Conservation (phyloP, 2,113 vertebrate genomes). For the Leucosticte australis region DNA sequence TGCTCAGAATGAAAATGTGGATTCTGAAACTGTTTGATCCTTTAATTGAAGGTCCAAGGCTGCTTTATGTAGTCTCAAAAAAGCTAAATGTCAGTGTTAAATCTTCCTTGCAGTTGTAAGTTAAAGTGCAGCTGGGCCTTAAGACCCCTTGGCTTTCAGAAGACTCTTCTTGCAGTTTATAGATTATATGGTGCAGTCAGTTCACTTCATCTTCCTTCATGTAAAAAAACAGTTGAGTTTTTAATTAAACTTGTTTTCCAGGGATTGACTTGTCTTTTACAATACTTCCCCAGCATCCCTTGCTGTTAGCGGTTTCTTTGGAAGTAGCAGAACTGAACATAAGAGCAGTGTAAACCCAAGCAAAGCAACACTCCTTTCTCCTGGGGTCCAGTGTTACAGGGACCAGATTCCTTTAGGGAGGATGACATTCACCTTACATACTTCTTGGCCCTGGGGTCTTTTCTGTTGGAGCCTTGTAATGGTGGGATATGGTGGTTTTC, state of each 20-base stretch:
- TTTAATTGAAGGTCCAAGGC: not conserved
- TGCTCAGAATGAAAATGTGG: not conserved
- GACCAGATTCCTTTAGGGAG: not conserved
- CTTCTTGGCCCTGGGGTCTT: not conserved
- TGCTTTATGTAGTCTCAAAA: not conserved
- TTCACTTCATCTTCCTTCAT: not conserved
- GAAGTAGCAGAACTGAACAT: not conserved
- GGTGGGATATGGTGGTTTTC: not conserved
- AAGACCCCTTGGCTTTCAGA: not conserved
- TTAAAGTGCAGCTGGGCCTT: not conserved
- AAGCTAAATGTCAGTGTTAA: not conserved
- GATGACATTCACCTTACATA: not conserved
- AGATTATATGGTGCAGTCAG: not conserved
- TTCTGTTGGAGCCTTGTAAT: not conserved
- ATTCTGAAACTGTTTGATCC: not conserved
- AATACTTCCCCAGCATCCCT: not conserved
- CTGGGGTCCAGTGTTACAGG: not conserved
- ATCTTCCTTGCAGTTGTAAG: not conserved
- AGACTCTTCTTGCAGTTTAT: not conserved
- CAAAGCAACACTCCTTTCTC: not conserved
- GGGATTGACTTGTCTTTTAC: not conserved
- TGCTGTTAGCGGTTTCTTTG: not conserved
- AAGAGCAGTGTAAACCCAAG: not conserved
- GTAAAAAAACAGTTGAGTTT: not conserved
- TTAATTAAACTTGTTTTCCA: not conserved